Percentiles rank a stretch among this genome's conserved stretches.
Evolutionary conservation across 2,797 vertebrate genomes (phyloP).

Genomic region (Acipenser ruthenus): DNA sequence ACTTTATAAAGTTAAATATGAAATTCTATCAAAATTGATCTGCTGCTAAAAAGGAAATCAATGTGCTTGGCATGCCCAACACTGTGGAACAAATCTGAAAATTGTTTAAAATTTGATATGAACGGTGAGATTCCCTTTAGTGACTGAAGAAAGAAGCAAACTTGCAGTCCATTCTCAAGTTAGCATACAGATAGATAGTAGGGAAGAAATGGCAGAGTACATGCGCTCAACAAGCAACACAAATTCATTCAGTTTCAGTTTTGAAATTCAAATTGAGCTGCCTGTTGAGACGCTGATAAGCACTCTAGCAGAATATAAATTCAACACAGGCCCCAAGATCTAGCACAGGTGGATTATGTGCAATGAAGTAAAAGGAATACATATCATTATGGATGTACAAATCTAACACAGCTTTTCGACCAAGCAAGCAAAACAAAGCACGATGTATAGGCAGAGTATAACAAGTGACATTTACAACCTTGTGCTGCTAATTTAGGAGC

Average conservation of each 20-base stretch:
- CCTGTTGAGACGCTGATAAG: slow-evolving; percentile 74
- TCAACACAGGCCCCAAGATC: slow-evolving; percentile 51
- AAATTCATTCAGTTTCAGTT: slow-evolving; percentile 57
- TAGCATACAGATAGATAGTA: slow-evolving; percentile 35
- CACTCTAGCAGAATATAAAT: slow-evolving; percentile 57
- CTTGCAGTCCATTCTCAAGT: slow-evolving; percentile 31
- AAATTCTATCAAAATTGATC: neutral
- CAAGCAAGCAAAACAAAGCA: slow-evolving; percentile 29
- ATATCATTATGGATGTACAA: slow-evolving; percentile 55
- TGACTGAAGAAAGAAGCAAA: slow-evolving; percentile 13
- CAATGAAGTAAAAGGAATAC: slow-evolving; percentile 66
- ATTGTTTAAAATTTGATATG: neutral
- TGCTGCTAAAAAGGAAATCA: neutral
- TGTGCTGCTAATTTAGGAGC: neutral
- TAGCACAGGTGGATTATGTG: slow-evolving; percentile 60
- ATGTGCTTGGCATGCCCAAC: neutral
- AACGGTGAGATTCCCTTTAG: neutral
- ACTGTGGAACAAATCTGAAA: neutral
- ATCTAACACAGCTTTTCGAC: slow-evolving; percentile 43
- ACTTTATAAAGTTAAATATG: neutral
- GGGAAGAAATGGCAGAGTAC: slow-evolving; percentile 32
- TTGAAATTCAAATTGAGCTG: slow-evolving; percentile 74
- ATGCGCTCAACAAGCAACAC: slow-evolving; percentile 44
- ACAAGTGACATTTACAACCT: slow-evolving; percentile 28
- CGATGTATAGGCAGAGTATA: slow-evolving; percentile 25